A percentile compares a stretch with the other conserved stretches of the same genome.
phyloP scores from a whole-genome alignment of 2,797 vertebrate species.

The Clarias platycephalus region DNA sequence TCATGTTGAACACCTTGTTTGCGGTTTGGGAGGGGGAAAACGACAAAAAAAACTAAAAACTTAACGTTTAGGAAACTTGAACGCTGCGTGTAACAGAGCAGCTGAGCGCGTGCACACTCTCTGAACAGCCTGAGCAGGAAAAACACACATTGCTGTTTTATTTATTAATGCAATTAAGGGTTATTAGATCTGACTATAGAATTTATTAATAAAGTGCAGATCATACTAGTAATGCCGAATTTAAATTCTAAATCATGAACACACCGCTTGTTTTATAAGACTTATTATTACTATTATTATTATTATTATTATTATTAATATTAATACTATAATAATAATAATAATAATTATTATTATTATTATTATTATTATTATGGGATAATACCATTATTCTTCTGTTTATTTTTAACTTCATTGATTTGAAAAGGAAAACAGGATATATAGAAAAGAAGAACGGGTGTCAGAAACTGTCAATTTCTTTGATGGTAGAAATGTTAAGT shows the following conservation, averaged over 20 bases:
- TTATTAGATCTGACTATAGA: background rate
- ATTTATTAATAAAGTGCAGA: background rate
- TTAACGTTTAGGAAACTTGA: conserved; percentile 12
- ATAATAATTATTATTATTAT: background rate
- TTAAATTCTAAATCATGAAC: background rate
- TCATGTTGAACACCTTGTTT: background rate
- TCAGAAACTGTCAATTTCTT: background rate
- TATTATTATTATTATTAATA: background rate
- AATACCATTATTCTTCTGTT: background rate
- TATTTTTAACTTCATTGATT: background rate
- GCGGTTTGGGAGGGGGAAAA: background rate
- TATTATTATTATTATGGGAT: background rate
- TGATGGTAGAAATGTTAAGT: background rate
- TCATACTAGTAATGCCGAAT: background rate
- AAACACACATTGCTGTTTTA: background rate
- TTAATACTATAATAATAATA: no score
- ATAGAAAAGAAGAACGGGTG: background rate
- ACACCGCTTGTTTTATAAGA: background rate
- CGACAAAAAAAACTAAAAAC: background rate
- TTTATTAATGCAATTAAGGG: background rate
- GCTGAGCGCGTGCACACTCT: background rate
- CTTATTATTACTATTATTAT: no score
- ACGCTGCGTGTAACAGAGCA: background rate
- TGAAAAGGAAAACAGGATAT: no score
- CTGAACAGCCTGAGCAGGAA: background rate